phyloP scores from a whole-genome alignment of 2,113 vertebrate genomes.

The Onychostoma macrolepis region DNA sequence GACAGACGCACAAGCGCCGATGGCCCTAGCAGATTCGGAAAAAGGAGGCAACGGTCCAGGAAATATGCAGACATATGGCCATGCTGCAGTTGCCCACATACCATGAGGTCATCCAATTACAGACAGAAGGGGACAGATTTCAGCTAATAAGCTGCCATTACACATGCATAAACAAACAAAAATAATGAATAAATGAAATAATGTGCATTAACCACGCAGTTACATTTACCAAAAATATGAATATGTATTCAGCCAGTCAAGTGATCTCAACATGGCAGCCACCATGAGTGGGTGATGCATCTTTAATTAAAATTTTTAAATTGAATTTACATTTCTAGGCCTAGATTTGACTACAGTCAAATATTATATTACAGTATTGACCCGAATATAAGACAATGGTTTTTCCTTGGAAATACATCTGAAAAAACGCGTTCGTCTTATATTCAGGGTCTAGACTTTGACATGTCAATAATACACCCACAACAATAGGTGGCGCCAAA shows the following conservation, averaged over 20 bases:
- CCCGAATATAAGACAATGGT: too few relatives aligned
- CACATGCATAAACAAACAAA: neutral
- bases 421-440: too few relatives aligned
- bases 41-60: constrained; percentile 19
- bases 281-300: neutral
- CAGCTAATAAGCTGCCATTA: neutral
- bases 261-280: too few relatives aligned
- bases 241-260: neutral
- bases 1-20: constrained; percentile 30
- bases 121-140: neutral
- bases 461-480: too few relatives aligned
- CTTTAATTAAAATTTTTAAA: neutral
- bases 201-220: neutral
- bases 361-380: neutral
- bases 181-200: neutral
- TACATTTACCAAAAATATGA: neutral
- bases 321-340: neutral
- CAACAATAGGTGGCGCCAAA: too few relatives aligned
- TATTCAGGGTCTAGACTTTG: too few relatives aligned
- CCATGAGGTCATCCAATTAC: constrained; percentile 45
- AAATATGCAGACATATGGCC: constrained; percentile 41
- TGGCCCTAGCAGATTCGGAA: neutral
- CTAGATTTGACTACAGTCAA: neutral
- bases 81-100: constrained; percentile 31
- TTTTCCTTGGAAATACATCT: too few relatives aligned